Conservation (phyloP, 2,888 invertebrate genomes). For the Drosophila anomalata region DNA sequence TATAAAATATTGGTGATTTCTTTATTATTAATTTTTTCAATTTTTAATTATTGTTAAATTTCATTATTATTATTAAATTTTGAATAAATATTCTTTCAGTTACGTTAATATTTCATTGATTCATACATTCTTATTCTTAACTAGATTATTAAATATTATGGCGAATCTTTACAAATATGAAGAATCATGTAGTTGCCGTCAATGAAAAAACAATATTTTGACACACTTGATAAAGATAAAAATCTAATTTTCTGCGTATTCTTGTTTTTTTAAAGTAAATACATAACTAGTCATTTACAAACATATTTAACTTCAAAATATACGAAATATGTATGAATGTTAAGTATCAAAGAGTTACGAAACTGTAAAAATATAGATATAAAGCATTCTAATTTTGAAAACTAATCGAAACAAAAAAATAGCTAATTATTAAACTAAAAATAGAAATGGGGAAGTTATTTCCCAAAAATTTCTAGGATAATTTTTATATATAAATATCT, state of each 20-base stretch:
- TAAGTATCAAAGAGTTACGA: conserved; percentile 15
- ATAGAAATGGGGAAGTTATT: conserved; percentile 20
- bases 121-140: neutral
- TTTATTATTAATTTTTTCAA: neutral
- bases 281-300: conserved; percentile 5
- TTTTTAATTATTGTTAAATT: too few relatives aligned
- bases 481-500: neutral
- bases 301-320: neutral
- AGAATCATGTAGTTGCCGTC: conserved; percentile 3
- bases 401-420: conserved; percentile 32
- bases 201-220: conserved; percentile 5
- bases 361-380: conserved; percentile 52
- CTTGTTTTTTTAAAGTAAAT: conserved; percentile 5
- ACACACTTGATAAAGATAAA: conserved; percentile 6
- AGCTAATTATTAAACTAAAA: conserved; percentile 57
- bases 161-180: conserved; percentile 1
- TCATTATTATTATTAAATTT: too few relatives aligned
- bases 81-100: neutral
- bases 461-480: neutral
- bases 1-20: neutral
- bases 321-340: conserved; percentile 10
- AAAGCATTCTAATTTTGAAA: conserved; percentile 50
- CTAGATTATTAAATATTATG: conserved; percentile 4
- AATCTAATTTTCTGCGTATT: conserved; percentile 12
- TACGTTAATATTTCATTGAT: conserved; percentile 1